Percentiles rank a stretch among this genome's conserved stretches.
phyloP scores from a whole-genome alignment of 2,113 vertebrate genomes.

The Coregonus clupeaformis region DNA sequence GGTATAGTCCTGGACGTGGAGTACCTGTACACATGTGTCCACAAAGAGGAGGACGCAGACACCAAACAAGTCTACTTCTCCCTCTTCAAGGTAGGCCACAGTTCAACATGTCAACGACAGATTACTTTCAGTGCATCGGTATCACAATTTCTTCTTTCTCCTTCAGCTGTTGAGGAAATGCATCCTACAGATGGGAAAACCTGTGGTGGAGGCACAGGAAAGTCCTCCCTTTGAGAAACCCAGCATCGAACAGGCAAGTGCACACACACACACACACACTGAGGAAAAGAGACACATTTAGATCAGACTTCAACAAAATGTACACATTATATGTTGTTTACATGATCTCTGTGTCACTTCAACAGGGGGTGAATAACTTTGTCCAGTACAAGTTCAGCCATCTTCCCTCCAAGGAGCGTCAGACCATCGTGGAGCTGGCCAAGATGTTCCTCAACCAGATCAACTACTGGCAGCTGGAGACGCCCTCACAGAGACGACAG shows the following conservation, averaged over 20 bases:
- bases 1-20: constrained; percentile 96
- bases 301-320: too few relatives aligned
- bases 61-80: constrained; percentile 99
- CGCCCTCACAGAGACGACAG: constrained; percentile 88
- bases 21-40: constrained; percentile 95
- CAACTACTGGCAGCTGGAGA: constrained; percentile 98
- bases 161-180: constrained; percentile 95
- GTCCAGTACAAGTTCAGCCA: constrained; percentile 99
- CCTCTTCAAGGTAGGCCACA: constrained; percentile 88
- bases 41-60: constrained; percentile 98
- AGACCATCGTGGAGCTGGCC: constrained; percentile 93
- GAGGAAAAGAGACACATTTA: too few relatives aligned
- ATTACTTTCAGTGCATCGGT: not conserved
- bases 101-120: not conserved
- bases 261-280: not conserved
- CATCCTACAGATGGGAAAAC: constrained; percentile 97
- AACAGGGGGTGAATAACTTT: constrained; percentile 96
- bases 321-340: not conserved
- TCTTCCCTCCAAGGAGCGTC: constrained; percentile 92
- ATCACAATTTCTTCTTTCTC: not conserved
- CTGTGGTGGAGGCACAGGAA: constrained; percentile 92
- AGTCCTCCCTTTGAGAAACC: constrained; percentile 97
- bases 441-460: constrained; percentile 99
- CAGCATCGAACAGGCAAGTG: constrained; percentile 92
- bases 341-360: not conserved